Conservation (phyloP, 1,140 invertebrate species). For the Neotoxoptera formosana region DNA sequence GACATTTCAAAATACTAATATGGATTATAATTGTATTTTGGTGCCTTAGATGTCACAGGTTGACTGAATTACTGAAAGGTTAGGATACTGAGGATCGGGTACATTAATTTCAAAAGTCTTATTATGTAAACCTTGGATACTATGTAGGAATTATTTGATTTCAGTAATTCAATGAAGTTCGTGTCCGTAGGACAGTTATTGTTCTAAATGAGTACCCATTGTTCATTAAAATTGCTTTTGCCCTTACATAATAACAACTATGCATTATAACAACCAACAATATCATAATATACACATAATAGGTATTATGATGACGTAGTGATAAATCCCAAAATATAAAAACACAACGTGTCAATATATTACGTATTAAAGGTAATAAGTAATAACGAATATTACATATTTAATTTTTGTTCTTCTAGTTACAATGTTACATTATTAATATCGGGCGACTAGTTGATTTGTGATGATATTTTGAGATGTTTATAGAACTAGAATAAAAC, state of each 20-base stretch:
- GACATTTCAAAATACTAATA: neutral
- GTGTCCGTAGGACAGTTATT: neutral
- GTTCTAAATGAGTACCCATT: neutral
- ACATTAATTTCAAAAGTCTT: slow-evolving; percentile 9
- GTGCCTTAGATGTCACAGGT: neutral
- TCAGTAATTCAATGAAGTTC: neutral
- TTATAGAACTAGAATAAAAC: neutral
- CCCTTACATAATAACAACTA: neutral
- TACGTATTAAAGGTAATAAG: too few species aligned
- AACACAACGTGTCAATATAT: neutral
- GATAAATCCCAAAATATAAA: neutral
- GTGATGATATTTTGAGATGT: neutral
- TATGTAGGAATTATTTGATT: slow-evolving; percentile 9
- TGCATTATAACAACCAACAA: neutral
- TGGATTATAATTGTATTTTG: neutral
- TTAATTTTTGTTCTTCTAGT: neutral
- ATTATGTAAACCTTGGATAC: neutral
- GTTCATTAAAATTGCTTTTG: neutral
- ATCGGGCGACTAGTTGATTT: neutral
- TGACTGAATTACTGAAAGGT: neutral
- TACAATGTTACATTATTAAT: neutral
- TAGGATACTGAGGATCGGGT: neutral
- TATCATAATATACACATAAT: neutral
- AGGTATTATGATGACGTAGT: neutral
- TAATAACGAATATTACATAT: neutral